A percentile compares a stretch with the other conserved stretches of the same genome.
Evolutionary conservation across 2,113 vertebrate species (phyloP).

Genomic region (Notechis scutatus): DNA sequence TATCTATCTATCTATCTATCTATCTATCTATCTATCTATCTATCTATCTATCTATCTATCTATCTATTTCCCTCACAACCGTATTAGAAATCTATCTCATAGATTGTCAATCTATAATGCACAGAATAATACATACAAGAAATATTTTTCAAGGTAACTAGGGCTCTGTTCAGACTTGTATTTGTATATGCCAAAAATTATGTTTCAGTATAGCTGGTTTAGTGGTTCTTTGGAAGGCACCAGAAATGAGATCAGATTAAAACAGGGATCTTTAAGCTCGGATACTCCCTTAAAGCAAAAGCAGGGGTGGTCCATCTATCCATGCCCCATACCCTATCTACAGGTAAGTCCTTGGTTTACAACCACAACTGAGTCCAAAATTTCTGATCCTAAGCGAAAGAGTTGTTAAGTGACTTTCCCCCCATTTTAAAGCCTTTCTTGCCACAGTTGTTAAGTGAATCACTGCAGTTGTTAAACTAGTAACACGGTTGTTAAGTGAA

Average conservation of each 20-base stretch:
- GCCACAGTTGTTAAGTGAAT: too few species aligned
- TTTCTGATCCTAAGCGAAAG: too few species aligned
- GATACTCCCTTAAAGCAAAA: neutral
- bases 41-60: too few species aligned
- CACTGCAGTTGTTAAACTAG: too few species aligned
- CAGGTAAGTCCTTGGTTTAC: too few species aligned
- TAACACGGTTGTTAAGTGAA: too few species aligned
- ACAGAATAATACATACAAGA: neutral
- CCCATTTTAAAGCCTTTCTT: too few species aligned
- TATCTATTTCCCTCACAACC: neutral
- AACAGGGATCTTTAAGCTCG: neutral
- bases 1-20: too few species aligned
- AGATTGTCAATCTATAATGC: neutral
- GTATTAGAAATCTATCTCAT: conserved; percentile 6
- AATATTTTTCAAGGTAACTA: neutral
- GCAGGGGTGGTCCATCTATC: neutral
- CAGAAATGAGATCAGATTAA: neutral
- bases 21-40: too few species aligned
- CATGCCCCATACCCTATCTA: neutral
- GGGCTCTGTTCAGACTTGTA: neutral
- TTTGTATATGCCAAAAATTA: neutral
- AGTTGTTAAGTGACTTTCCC: too few species aligned
- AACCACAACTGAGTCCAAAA: too few species aligned
- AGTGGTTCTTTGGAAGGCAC: neutral
- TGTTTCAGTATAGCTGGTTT: neutral